Evolutionary conservation across 2,113 vertebrate genomes (phyloP).

Genomic region (Thamnaconus septentrionalis): DNA sequence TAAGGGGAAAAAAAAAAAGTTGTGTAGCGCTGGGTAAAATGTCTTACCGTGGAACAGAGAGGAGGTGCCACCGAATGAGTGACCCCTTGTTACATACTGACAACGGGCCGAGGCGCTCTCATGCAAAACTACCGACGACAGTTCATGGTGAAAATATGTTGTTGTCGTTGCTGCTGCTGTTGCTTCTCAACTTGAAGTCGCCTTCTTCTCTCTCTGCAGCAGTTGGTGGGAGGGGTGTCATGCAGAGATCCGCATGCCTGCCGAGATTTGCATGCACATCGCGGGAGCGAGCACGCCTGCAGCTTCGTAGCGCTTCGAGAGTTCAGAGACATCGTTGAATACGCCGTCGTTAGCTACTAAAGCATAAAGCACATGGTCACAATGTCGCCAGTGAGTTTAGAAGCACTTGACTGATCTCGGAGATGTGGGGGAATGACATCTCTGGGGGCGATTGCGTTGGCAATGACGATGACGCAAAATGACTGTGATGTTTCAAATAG

Average conservation of each 20-base stretch:
- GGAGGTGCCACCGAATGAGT: neutral
- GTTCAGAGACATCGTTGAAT: too few relatives aligned
- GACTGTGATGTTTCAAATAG: too few relatives aligned
- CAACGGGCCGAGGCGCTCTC: neutral
- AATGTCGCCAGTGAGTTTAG: too few relatives aligned
- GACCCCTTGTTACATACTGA: constrained; percentile 41
- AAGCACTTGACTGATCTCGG: too few relatives aligned
- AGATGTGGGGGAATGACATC: too few relatives aligned
- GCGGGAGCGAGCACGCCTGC: too few relatives aligned
- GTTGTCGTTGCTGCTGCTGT: constrained; percentile 48
- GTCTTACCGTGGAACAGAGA: constrained; percentile 34
- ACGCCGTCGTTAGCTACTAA: too few relatives aligned
- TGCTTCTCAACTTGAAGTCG: constrained; percentile 41
- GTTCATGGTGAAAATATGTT: constrained; percentile 18
- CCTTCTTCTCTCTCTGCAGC: constrained; percentile 22
- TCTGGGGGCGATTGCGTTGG: too few relatives aligned
- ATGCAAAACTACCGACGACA: neutral
- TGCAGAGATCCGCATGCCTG: too few relatives aligned
- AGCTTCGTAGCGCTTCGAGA: constrained; percentile 11
- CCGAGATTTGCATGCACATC: too few relatives aligned
- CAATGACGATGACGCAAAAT: too few relatives aligned
- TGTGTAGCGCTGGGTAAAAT: neutral
- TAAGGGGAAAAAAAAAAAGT: constrained; percentile 55
- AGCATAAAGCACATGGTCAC: too few relatives aligned
- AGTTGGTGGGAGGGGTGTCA: constrained; percentile 52